Conservation (phyloP, 2,797 vertebrate genomes). For the Brachyalestes nurse region DNA sequence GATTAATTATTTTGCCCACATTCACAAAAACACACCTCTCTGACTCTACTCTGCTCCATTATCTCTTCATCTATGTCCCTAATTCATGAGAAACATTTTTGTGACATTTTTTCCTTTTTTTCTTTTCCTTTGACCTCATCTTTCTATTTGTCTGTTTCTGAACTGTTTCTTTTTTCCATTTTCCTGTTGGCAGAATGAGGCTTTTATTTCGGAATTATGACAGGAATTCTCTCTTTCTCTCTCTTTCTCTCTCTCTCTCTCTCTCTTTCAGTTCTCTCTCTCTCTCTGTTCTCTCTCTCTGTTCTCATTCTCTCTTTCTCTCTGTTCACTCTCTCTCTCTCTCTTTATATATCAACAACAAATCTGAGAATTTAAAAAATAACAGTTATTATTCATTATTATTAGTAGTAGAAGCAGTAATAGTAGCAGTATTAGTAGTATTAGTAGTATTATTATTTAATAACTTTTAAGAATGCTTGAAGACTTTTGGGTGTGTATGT, state of each 20-base stretch:
- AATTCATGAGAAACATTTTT: neutral
- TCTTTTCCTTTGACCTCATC: neutral
- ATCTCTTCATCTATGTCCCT: neutral
- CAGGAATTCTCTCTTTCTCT: constrained; percentile 2
- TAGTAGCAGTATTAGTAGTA: too few species aligned
- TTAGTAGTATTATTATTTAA: too few species aligned
- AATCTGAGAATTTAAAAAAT: too few species aligned
- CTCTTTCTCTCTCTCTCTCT: neutral
- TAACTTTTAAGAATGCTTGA: too few species aligned
- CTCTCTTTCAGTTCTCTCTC: neutral
- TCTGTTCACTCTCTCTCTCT: too few species aligned
- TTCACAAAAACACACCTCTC: too few species aligned
- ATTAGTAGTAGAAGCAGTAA: too few species aligned
- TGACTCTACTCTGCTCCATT: neutral
- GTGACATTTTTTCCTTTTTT: neutral
- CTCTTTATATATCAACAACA: too few species aligned
- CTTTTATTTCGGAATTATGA: constrained; percentile 32
- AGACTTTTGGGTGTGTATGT: neutral
- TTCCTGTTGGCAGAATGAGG: constrained; percentile 26
- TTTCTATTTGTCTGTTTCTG: neutral
- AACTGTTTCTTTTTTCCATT: neutral
- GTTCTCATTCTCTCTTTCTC: too few species aligned
- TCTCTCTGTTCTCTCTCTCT: too few species aligned
- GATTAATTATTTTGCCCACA: too few species aligned
- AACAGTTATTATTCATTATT: too few species aligned